These are phyloP conservation scores for Mystacides longicornis DNA, from an alignment of 2,888 invertebrate genomes.

Conservation along the genomic window DNA sequence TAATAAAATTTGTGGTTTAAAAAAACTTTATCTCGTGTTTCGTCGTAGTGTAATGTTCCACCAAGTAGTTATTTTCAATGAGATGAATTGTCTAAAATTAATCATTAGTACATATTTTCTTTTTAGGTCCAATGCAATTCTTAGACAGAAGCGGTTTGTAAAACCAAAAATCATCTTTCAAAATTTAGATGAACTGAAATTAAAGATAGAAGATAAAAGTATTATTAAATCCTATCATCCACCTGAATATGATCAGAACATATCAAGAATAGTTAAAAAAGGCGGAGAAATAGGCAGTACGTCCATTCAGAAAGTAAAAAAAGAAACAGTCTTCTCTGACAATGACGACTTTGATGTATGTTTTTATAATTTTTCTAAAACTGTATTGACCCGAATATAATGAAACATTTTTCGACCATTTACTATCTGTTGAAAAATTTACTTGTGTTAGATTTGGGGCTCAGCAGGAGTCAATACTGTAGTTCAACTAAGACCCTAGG, in stretches of 20 bases:
- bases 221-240: neutral
- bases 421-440: neutral
- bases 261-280: neutral
- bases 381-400: too few species aligned
- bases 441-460: too few species aligned
- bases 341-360: conserved; percentile 4
- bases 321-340: neutral
- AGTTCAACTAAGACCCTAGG: too few species aligned
- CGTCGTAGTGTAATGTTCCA: too few species aligned
- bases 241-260: neutral
- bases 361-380: too few species aligned
- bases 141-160: neutral
- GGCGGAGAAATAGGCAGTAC: conserved; percentile 8
- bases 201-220: conserved; percentile 39
- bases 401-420: too few species aligned
- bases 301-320: conserved; percentile 6
- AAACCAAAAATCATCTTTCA: conserved; percentile 40
- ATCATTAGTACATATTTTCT: too few species aligned
- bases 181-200: conserved; percentile 44
- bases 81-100: too few species aligned
- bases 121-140: conserved; percentile 38
- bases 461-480: too few species aligned
- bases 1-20: too few species aligned
- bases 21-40: too few species aligned
- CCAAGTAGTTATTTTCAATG: too few species aligned